phyloP scores from a whole-genome alignment of 2,113 vertebrate species.

The Erythrocercus mccallii region DNA sequence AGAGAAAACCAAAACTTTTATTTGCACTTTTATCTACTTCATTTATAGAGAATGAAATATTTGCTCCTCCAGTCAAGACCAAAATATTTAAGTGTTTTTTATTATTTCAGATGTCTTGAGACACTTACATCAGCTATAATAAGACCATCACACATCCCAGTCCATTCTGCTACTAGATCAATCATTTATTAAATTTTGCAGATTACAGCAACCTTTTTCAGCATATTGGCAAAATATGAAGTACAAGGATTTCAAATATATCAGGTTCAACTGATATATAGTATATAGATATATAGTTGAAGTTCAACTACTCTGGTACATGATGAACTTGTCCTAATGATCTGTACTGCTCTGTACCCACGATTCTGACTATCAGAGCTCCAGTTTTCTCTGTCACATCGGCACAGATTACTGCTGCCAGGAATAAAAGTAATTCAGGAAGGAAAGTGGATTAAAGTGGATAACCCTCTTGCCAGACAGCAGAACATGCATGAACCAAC shows the following conservation, averaged over 20 bases:
- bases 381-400: not conserved
- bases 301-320: not conserved
- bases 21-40: not conserved
- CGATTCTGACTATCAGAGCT: not conserved
- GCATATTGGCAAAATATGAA: not conserved
- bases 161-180: not conserved
- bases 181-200: not conserved
- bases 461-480: not conserved
- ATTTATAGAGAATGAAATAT: not conserved
- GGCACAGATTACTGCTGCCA: not conserved
- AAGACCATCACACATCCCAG: not conserved
- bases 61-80: not conserved
- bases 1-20: not conserved
- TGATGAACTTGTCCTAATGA: not conserved
- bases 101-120: conserved; percentile 9
- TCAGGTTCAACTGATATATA: too few relatives aligned
- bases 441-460: not conserved
- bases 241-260: not conserved
- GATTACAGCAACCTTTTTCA: not conserved
- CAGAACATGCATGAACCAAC: not conserved
- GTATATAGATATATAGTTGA: too few relatives aligned
- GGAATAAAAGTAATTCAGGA: not conserved
- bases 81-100: not conserved
- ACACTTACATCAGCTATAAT: not conserved
- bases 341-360: not conserved